phyloP scores from a whole-genome alignment of 2,888 invertebrate species.

The Nasonovia ribisnigri region DNA sequence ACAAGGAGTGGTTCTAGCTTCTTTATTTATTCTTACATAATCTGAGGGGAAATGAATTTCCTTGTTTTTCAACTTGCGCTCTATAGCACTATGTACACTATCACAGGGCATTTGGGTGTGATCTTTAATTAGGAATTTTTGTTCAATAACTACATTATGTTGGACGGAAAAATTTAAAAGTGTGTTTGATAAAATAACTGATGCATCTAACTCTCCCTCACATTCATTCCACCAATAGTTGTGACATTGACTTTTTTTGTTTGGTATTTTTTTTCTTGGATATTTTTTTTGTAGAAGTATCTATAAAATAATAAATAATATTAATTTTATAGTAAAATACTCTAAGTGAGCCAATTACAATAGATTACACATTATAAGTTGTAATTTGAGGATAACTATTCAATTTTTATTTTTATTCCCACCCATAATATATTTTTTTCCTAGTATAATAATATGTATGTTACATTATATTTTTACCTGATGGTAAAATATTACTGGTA shows the following conservation, averaged over 20 bases:
- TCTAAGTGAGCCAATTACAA: too few relatives aligned
- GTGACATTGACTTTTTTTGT: neutral
- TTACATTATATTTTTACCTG: too few relatives aligned
- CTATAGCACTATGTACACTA: neutral
- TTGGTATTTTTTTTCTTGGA: too few relatives aligned
- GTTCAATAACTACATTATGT: slow-evolving; percentile 12
- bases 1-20: neutral
- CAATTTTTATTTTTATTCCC: too few relatives aligned
- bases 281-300: too few relatives aligned
- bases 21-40: neutral
- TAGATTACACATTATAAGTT: too few relatives aligned
- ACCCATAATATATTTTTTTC: too few relatives aligned
- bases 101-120: slow-evolving; percentile 1
- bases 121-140: neutral
- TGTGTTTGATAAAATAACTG: neutral
- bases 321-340: too few relatives aligned
- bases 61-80: neutral
- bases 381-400: too few relatives aligned
- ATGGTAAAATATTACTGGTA: too few relatives aligned
- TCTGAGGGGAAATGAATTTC: neutral
- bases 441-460: too few relatives aligned
- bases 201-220: neutral
- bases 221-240: slow-evolving; percentile 9
- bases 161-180: neutral
- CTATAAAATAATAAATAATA: too few relatives aligned